Evolutionary conservation across 2,888 invertebrate genomes (phyloP), one percentile per base, ranked within the genome.

Genomic region (Tetropium fuscum): DNA sequence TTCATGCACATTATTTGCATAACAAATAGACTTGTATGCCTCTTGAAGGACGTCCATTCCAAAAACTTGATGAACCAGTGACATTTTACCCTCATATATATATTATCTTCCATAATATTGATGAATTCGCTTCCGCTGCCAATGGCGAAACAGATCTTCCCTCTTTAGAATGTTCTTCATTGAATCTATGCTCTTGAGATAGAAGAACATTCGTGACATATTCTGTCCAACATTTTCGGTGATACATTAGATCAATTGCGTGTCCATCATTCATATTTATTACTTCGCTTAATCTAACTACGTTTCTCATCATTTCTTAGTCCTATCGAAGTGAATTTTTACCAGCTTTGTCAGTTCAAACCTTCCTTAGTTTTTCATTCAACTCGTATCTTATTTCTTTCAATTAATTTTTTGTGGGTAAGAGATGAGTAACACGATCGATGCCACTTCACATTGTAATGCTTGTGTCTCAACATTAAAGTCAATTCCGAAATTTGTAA

Each of bases 41-140:
- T 30, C 30, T 30, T 30, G 10, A 30, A 30, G 30, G 30, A 30
- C 7, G 30, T 30, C 4, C 30, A 30, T 30, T 30, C 30, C 30
- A 30, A 30, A 30, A 30, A 30, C 30, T 30, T 30, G 30, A n/a
- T n/a, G n/a, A n/a, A n/a, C 30, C 30, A 30, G 10, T n/a, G 4
- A 30, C 30, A 30, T 2, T 30, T 30, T 30, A n/a, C n/a, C n/a
- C n/a, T n/a, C n/a, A n/a, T n/a, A n/a, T n/a, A n/a, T n/a, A n/a
- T n/a, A n/a, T n/a, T n/a, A n/a, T 30, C 30, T 30, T 30, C n/a
- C 30, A 30, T 10, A 30, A 30, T 30, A 30, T 30, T 30, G 30
- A 30, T 30, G 30, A 30, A 30, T 30, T 30, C n/a, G n/a, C n/a
- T n/a, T n/a, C 30, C 11, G n/a, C 30, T 30, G 30, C 30, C 30